These are phyloP conservation scores for Ambastaia sidthimunki DNA, from an alignment of 2,797 vertebrate genomes.

Conservation along the genomic window DNA sequence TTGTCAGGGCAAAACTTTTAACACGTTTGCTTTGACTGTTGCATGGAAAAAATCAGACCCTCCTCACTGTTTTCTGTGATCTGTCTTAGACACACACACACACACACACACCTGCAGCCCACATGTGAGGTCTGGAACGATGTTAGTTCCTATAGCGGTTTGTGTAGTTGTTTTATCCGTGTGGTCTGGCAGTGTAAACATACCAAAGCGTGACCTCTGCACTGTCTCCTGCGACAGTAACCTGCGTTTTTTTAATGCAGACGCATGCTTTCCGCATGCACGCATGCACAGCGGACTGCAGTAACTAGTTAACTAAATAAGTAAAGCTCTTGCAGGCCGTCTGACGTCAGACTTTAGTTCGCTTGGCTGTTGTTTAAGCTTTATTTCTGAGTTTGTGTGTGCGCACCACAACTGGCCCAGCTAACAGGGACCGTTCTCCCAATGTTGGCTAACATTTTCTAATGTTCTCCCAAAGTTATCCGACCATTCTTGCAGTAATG, in stretches of 20 bases:
- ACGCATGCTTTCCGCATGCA: background rate
- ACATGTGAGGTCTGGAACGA: conserved; percentile 38
- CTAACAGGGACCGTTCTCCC: too few relatives aligned
- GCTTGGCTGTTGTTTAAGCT: background rate
- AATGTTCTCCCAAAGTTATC: too few relatives aligned
- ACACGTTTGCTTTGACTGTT: background rate
- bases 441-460: too few relatives aligned
- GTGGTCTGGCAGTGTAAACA: conserved; percentile 77
- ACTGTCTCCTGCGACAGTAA: conserved; percentile 6
- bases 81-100: background rate
- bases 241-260: conserved; percentile 34
- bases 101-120: conserved; percentile 47
- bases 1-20: background rate
- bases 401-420: background rate
- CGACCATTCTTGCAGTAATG: too few relatives aligned
- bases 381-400: background rate
- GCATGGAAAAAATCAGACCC: conserved; percentile 5
- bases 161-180: conserved; percentile 74
- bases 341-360: background rate
- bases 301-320: background rate
- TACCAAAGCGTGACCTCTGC: conserved; percentile 67
- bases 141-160: conserved; percentile 65
- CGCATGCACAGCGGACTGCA: background rate
- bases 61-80: too few relatives aligned
- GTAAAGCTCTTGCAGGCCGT: background rate